Conservation (phyloP, 2,888 invertebrate genomes). For the Lasioglossum lativentre region DNA sequence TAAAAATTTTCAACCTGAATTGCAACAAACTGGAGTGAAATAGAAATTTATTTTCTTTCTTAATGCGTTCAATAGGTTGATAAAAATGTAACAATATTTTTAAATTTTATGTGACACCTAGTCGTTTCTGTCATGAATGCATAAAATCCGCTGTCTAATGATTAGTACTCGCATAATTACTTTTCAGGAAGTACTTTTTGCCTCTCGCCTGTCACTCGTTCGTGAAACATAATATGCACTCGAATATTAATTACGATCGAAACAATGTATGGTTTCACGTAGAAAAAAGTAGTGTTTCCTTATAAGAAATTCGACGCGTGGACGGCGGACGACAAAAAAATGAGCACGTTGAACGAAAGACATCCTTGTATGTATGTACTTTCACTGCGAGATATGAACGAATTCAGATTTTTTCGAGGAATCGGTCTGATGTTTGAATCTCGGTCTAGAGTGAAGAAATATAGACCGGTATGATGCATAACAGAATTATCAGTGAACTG, state of each 20-base stretch:
- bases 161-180: neutral
- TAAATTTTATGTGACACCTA: no score
- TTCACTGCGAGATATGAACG: neutral
- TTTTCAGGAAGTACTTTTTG: neutral
- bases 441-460: conserved; percentile 26
- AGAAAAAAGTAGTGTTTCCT: conserved; percentile 15
- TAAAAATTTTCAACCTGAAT: no score
- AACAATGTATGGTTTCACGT: conserved; percentile 20
- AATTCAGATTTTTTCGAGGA: conserved; percentile 11
- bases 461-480: conserved; percentile 43
- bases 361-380: neutral
- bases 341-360: conserved; percentile 12
- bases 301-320: conserved; percentile 4
- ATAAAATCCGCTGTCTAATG: no score
- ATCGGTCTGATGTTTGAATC: conserved; percentile 12
- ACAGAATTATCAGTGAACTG: conserved; percentile 57
- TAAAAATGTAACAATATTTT: no score
- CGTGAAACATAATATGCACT: conserved; percentile 9
- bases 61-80: no score
- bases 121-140: no score
- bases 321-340: neutral
- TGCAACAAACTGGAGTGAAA: no score
- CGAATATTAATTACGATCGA: conserved; percentile 22
- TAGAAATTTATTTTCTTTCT: no score
- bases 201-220: neutral